Evolutionary conservation across 2,797 vertebrate species (phyloP), one percentile per base, ranked within the genome.

Genomic region (Channa striata): DNA sequence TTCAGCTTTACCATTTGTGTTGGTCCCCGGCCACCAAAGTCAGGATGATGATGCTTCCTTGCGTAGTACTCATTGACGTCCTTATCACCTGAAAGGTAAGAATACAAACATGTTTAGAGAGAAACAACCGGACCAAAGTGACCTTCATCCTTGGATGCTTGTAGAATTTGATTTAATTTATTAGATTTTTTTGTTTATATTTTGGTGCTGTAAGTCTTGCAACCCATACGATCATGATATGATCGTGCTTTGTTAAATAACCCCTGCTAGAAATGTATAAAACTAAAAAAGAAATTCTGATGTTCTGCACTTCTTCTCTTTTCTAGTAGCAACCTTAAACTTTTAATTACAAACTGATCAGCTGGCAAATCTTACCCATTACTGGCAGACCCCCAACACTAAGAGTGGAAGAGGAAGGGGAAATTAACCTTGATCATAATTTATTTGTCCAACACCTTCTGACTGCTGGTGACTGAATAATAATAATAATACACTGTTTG

Each of bases 21-120:
- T 1, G 96, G 96, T n/a, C 96, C 95, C 0, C 96, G 91, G 11
- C 95, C 95, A 0, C 95, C 95, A 36, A 96, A 92, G 68, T 99
- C 97, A 0, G 95, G 93, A 53, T 97, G 93, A 67, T 95, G 98
- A 66, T 96, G 94, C 82, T 97, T 95, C 82, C 97, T 94, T 48
- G 93, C 91, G 85, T 99, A 99, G 84, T 97, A 99, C 1, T 97
- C 96, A 0, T 98, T 97, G 0, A 97, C 87, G 44, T 98, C 96
- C 78, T 97, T 96, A 68, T 98, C 97, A 42, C 91, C 97, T 98
- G 80, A 56, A 16, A 49, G 66, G 47, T 10, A 2, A 59, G 36
- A 39, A 30, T 51, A 47, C 2, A 34, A 12, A 46, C 4, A 16
- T 5, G 14, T 48, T 58, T 10, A 74, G 25, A 40, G 39, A 48